Evolutionary conservation across 2,113 vertebrate genomes (phyloP), one percentile per base, ranked within the genome.

Genomic region (Petrocephalus zakoni): DNA sequence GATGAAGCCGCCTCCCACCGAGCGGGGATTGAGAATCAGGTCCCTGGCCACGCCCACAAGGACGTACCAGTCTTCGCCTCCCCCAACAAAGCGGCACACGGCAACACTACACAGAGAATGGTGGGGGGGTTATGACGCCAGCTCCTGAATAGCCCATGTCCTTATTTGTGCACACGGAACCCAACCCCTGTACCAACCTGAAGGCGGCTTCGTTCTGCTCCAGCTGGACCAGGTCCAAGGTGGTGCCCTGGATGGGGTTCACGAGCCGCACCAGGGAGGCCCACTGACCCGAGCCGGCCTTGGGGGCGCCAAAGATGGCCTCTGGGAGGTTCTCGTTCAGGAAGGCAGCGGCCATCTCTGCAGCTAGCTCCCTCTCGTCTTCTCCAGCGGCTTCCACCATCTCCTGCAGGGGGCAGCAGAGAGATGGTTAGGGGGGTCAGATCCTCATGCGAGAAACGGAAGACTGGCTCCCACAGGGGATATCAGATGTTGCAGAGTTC

Each of bases 311-410:
- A 6, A 99, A 99, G 91, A 99, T 99, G 52, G 97, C 97, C 90
- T 99, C 98, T 0, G 98, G 97, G 22, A 99, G 97, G 88, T 99
- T 99, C 93, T 99, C 98, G 0, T 99, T 99, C 58, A 99, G 96
- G 91, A 99, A 99, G 0, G 97, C 98, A 0, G 98, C 98, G 0
- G 98, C 98, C 98, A 99, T 99, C 94, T 99, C 98, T 1, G 98
- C 98, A 7, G 98, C 98, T 82, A 99, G 92, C 86, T 99, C 98
- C 85, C 98, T 93, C 89, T 99, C 98, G 83, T 99, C 98, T 90
- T 99, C 98, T 0, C 98, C 98, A 0, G 98, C 98, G 13, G 98
- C 98, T 94, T 99, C 98, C 86, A 99, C 98, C 98, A 99, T 99
- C 95, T 99, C 98, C 98, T 99, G 61, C 72, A 90, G 13, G 75